Percentiles rank a stretch among this genome's conserved stretches.
Evolutionary conservation across 2,888 invertebrate genomes (phyloP).

Genomic region (Eretmocerus hayati): DNA sequence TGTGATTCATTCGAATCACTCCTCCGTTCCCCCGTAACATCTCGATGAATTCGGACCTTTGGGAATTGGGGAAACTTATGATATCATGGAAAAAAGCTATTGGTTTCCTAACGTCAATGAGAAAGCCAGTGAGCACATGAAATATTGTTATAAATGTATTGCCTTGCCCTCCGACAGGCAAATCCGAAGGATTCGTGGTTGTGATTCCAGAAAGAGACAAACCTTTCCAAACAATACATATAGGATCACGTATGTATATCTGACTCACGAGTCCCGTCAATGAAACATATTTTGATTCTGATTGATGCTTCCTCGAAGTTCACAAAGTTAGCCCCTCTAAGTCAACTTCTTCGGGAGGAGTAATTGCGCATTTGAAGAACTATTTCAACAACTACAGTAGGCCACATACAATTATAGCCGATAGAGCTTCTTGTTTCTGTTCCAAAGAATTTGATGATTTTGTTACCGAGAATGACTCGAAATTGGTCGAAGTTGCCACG

Average conservation of each 20-base stretch:
- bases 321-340: too few species aligned
- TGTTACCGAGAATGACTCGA: constrained; percentile 21
- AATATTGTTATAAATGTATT: too few species aligned
- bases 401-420: constrained; percentile 16
- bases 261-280: not conserved
- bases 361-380: constrained; percentile 10
- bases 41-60: too few species aligned
- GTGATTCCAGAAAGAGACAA: too few species aligned
- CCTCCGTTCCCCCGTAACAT: too few species aligned
- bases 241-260: constrained; percentile 22
- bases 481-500: constrained; percentile 24
- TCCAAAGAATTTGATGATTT: too few species aligned
- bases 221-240: constrained; percentile 23
- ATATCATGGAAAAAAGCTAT: constrained; percentile 23
- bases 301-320: constrained; percentile 18
- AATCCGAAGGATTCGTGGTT: constrained; percentile 22
- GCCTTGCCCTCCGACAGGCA: constrained; percentile 16
- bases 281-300: constrained; percentile 21
- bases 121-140: too few species aligned
- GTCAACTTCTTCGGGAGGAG: constrained; percentile 17
- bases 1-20: too few species aligned
- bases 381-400: constrained; percentile 17
- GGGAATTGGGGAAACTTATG: constrained; percentile 17
- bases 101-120: too few species aligned
- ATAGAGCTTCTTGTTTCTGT: too few species aligned